Conservation (phyloP, 2,113 vertebrate genomes). For the Acanthochromis polyacanthus region DNA sequence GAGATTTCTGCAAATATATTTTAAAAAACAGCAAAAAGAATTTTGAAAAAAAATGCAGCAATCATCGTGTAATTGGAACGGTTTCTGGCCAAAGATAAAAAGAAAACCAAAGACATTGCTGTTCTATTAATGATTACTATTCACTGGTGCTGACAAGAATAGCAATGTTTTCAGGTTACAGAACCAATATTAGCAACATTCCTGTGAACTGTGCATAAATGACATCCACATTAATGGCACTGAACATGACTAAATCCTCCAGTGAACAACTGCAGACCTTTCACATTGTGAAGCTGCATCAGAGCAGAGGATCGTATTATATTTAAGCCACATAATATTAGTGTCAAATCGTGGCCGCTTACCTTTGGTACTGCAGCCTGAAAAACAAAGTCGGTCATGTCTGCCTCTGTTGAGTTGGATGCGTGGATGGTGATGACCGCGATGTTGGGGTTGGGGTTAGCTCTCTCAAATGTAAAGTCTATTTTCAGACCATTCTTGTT, state of each 20-base stretch:
- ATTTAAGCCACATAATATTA: background rate
- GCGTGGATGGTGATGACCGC: constrained; percentile 98
- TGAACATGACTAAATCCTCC: background rate
- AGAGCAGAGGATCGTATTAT: background rate
- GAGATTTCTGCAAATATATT: too few species aligned
- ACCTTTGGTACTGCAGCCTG: constrained; percentile 99
- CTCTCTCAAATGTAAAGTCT: constrained; percentile 98
- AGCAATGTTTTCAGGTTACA: background rate
- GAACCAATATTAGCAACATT: background rate
- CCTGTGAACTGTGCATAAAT: background rate
- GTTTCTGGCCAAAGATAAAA: too few species aligned
- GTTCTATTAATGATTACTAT: too few species aligned
- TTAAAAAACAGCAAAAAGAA: too few species aligned
- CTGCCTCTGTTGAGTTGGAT: constrained; percentile 94
- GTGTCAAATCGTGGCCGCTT: constrained; percentile 29
- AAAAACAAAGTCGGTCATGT: constrained; percentile 99
- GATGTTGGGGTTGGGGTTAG: constrained; percentile 95
- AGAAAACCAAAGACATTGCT: too few species aligned
- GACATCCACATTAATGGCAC: background rate
- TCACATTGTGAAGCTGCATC: background rate
- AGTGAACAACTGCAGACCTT: background rate
- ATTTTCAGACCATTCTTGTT: constrained; percentile 99
- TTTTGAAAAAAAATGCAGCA: too few species aligned
- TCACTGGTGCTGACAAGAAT: too few species aligned
- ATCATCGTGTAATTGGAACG: too few species aligned